A percentile compares a stretch with the other conserved stretches of the same genome.
phyloP scores from a whole-genome alignment of 2,888 invertebrate species.

The Suillia variegata region DNA sequence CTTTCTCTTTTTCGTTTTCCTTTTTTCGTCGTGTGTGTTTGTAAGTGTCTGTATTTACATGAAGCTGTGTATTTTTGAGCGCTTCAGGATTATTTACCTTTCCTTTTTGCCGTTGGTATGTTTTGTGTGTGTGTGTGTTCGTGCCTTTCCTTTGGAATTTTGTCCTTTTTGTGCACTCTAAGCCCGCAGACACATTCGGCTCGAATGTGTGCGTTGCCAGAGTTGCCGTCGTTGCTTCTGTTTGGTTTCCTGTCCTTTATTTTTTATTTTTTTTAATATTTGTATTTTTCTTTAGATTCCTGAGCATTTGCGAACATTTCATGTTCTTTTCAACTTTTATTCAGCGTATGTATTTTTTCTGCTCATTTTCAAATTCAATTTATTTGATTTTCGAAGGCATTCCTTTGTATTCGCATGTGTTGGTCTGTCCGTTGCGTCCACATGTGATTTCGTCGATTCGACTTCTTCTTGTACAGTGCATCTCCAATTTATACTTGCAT shows the following conservation, averaged over 20 bases:
- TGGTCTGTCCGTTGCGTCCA: background rate
- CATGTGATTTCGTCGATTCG: background rate
- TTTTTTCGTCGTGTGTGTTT: background rate
- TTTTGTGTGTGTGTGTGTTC: too few species aligned
- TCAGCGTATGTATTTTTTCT: conserved; percentile 7
- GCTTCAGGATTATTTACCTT: background rate
- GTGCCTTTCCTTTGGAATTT: background rate
- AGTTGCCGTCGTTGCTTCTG: background rate
- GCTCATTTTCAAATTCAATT: conserved; percentile 52
- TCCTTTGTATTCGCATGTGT: background rate
- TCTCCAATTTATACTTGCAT: too few species aligned
- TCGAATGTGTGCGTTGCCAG: too few species aligned
- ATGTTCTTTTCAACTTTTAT: too few species aligned
- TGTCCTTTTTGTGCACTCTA: background rate
- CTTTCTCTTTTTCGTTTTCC: background rate
- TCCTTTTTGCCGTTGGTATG: background rate
- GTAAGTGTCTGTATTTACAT: background rate
- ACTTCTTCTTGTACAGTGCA: too few species aligned
- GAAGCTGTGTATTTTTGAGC: background rate
- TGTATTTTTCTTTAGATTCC: too few species aligned
- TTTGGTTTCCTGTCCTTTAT: background rate
- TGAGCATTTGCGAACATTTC: too few species aligned
- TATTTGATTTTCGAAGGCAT: conserved; percentile 48
- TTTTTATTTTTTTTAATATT: background rate
- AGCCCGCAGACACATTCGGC: background rate